Evolutionary conservation across 2,888 invertebrate species (phyloP).

Genomic region (Neoaliturus tenellus): DNA sequence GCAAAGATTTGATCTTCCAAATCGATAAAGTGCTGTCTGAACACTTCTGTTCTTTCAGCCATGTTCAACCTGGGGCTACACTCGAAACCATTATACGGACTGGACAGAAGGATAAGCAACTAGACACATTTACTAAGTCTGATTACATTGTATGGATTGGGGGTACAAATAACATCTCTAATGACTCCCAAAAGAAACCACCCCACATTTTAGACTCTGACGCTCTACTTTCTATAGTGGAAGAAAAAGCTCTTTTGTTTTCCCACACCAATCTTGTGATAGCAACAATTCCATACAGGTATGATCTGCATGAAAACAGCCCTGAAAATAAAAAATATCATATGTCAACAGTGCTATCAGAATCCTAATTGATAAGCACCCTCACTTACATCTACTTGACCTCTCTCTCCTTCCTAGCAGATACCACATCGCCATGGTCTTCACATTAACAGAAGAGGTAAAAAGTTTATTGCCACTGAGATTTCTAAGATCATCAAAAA

Average conservation of each 20-base stretch:
- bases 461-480: no score
- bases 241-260: background rate
- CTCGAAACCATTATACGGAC: background rate
- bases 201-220: background rate
- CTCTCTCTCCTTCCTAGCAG: background rate
- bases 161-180: background rate
- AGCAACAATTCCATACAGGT: background rate
- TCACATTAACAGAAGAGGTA: no score
- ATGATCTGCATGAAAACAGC: background rate
- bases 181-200: background rate
- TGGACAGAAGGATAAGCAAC: background rate
- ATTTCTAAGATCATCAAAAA: no score
- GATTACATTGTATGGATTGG: constrained; percentile 8
- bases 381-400: background rate
- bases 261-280: background rate
- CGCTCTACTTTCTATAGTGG: background rate
- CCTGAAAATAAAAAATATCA: background rate
- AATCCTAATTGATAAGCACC: background rate
- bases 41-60: background rate
- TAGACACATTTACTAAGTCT: background rate
- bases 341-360: background rate
- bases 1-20: background rate
- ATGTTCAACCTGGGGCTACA: background rate
- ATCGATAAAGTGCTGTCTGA: background rate
- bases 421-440: background rate